A percentile compares a stretch with the other conserved stretches of the same genome.
Evolutionary conservation across 2,797 vertebrate genomes (phyloP).

Genomic region (Peromyscus melanophrys): DNA sequence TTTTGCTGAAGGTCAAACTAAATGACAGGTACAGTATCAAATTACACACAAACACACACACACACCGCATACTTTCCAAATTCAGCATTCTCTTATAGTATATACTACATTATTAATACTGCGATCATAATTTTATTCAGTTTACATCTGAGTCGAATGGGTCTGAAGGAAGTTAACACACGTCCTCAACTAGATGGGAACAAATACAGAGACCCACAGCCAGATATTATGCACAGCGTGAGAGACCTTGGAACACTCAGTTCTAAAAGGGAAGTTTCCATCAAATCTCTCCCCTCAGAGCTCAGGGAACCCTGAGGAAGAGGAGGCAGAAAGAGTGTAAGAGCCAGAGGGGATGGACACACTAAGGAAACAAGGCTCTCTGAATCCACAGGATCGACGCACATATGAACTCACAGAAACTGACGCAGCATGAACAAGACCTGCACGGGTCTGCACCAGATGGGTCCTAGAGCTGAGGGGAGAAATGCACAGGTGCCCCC

Average conservation of each 20-base stretch:
- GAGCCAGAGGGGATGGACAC: background rate
- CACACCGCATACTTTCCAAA: background rate
- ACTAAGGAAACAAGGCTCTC: background rate
- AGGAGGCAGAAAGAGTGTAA: background rate
- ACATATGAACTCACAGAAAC: background rate
- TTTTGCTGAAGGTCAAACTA: background rate
- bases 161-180: constrained; percentile 1
- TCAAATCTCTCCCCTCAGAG: background rate
- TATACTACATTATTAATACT: background rate
- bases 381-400: background rate
- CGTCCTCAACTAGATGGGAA: background rate
- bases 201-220: background rate
- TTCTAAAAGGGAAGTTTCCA: background rate
- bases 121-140: background rate
- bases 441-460: background rate
- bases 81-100: background rate
- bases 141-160: constrained; percentile 11
- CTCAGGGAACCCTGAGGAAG: background rate
- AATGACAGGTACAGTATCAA: background rate
- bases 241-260: background rate
- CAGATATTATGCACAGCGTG: background rate
- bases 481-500: background rate
- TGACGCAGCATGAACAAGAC: background rate
- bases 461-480: background rate
- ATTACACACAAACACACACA: background rate